Base-by-base conservation (phyloP, 2,888 invertebrate species). In the Stenurella melanura region DNA sequence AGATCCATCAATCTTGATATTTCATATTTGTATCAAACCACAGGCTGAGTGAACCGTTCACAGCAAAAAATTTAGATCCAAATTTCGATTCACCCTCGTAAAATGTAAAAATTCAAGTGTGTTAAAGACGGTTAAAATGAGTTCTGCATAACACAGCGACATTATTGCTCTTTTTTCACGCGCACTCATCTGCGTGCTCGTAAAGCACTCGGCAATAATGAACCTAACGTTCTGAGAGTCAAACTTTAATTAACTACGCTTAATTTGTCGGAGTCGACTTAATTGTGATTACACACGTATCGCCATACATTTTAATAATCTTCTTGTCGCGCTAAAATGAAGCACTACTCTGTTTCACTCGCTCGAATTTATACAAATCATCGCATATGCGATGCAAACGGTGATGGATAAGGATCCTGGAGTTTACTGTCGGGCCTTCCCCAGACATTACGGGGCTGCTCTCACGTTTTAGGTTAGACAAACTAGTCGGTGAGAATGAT, bases 231-330 rank as follows among this genome's bases (percentile, higher is more conserved):
- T 70, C 60, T 34, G 34, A 58, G 70, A 70, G 57, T 34, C 70
- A 58, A 70, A 34, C 70, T 58, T 30, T 26, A 70, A 58, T 38
- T 38, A 38, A 34, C 70, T 17, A 56, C 54, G 21, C 38, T 50
- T 70, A 70, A 70, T 70, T 70, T 70, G 34, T 60, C 70, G 58
- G 58, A 34, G 70, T 70, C 57, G 30, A 58, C 58, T 34, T 70
- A 70, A 71, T 71, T 71, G 26, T 57, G 71, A 60, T 71, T 50
- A 71, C 71, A 61, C 71, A 50, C 71, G 71, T 71, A 71, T 61
- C 21, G 61, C n/a, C 61, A 50, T 71, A 68, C 68, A 68, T 76
- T 72, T 73, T 73, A 76, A 73, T 73, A 76, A 76, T 76, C 68
- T 64, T 42, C 67, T 67, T 73, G 72, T 68, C 73, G 42, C 50